Conservation (phyloP, 1,140 invertebrate genomes). For the Samia ricini region DNA sequence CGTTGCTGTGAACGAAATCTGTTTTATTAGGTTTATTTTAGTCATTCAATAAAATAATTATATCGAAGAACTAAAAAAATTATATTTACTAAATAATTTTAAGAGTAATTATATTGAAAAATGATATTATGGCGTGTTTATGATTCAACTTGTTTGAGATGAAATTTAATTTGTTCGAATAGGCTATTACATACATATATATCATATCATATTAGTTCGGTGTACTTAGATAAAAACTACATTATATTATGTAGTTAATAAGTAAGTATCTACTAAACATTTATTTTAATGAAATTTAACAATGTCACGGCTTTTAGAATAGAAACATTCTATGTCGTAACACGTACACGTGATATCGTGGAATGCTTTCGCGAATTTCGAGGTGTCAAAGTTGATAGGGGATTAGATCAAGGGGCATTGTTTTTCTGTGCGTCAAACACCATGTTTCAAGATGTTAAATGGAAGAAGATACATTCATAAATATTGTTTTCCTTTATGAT, state of each 20-base stretch:
- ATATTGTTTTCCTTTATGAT: constrained; percentile 1
- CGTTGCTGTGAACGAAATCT: too few species aligned
- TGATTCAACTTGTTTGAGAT: too few species aligned
- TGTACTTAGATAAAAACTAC: neutral
- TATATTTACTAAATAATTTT: too few species aligned
- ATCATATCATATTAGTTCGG: neutral
- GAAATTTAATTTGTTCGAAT: too few species aligned
- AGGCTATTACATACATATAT: neutral
- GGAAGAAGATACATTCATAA: neutral
- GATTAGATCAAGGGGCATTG: constrained; percentile 43
- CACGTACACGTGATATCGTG: constrained; percentile 44
- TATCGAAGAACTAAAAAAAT: too few species aligned
- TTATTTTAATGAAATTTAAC: neutral
- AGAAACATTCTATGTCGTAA: constrained; percentile 36
- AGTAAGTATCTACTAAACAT: neutral
- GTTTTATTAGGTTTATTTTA: too few species aligned
- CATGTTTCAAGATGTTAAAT: neutral
- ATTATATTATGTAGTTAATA: neutral
- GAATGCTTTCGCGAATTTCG: constrained; percentile 41
- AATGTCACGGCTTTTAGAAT: constrained; percentile 18
- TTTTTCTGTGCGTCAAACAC: constrained; percentile 37
- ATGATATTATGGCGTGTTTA: too few species aligned
- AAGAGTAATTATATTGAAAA: too few species aligned
- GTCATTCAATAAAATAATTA: too few species aligned
- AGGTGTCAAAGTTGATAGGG: constrained; percentile 44